Evolutionary conservation across 92 coral and sea anemone genomes (phyloP).

Genomic region (Parazoanthus atlanticus): DNA sequence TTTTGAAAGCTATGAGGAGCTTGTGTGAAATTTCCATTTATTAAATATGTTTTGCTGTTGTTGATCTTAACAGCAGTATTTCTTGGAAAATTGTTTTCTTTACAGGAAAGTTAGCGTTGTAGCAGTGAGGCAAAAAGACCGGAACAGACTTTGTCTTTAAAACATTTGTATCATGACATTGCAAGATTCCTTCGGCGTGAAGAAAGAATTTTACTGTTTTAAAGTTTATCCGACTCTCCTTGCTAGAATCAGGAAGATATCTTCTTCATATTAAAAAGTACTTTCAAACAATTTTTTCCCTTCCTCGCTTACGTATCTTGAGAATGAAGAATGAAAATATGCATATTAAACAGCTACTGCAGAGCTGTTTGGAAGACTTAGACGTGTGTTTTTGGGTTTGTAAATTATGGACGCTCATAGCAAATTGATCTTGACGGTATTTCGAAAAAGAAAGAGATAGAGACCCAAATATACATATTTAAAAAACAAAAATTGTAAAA

Average conservation of each 20-base stretch:
- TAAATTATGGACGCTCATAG: not conserved
- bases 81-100: not conserved
- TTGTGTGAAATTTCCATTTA: no score
- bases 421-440: not conserved
- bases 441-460: not conserved
- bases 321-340: not conserved
- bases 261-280: no score
- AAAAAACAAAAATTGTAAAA: no score
- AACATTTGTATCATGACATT: not conserved
- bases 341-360: not conserved
- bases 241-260: not conserved
- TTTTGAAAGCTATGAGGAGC: not conserved
- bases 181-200: no score
- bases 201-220: no score
- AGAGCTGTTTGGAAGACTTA: not conserved
- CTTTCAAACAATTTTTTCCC: no score
- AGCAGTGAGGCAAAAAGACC: no score
- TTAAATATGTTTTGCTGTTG: no score
- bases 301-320: not conserved
- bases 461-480: not conserved
- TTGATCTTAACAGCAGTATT: no score
- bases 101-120: no score
- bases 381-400: not conserved
- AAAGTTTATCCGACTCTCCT: not conserved
- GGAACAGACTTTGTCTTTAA: not conserved